These are phyloP conservation scores for Dicyrtomina minuta DNA, from an alignment of 2,888 invertebrate genomes.

Conservation along the genomic window DNA sequence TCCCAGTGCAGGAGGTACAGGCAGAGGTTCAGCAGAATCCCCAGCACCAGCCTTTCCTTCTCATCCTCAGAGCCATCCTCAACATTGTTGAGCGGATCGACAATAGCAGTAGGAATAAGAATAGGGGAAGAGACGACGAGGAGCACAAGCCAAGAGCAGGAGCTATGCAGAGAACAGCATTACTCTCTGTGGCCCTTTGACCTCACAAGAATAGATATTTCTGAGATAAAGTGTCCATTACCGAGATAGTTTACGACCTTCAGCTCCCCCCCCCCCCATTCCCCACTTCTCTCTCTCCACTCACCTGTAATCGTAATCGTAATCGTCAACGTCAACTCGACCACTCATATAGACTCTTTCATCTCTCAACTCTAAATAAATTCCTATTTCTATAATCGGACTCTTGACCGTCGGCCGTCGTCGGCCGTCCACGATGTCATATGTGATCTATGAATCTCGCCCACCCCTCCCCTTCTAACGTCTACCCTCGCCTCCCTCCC, in stretches of 20 bases:
- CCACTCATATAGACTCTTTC: no score
- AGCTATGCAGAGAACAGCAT: not conserved
- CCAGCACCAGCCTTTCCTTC: no score
- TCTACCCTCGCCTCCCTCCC: not conserved
- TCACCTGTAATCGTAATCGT: no score
- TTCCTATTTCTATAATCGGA: not conserved
- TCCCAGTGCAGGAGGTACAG: not conserved
- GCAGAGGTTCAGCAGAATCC: not conserved
- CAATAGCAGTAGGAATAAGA: not conserved
- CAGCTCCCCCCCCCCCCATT: not conserved
- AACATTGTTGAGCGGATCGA: conserved; percentile 8
- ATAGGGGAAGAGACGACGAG: not conserved
- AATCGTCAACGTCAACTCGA: no score
- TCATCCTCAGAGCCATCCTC: conserved; percentile 5
- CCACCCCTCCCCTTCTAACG: not conserved
- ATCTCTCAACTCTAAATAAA: no score
- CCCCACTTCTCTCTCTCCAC: no score
- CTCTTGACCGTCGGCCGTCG: not conserved
- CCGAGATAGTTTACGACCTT: not conserved
- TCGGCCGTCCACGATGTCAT: no score
- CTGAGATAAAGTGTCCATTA: not conserved
- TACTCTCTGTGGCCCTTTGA: conserved; percentile 21
- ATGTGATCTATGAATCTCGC: not conserved
- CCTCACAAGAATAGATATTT: not conserved
- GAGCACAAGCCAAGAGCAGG: not conserved